A percentile compares a stretch with the other conserved stretches of the same genome.
Evolutionary conservation across 2,113 vertebrate species (phyloP).

Genomic region (Oryzias woworae): DNA sequence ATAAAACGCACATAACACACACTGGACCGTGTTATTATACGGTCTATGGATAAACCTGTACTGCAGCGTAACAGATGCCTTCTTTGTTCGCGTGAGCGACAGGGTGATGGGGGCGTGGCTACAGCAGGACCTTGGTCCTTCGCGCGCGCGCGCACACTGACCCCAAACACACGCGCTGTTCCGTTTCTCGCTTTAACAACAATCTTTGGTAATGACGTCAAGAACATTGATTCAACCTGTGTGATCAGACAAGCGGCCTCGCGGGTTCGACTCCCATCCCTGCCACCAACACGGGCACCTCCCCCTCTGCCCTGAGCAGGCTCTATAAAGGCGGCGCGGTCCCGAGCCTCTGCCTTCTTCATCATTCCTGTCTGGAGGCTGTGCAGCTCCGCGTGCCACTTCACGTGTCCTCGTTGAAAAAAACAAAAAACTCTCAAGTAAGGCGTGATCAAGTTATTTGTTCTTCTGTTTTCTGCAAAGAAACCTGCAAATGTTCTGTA

Average conservation of each 20-base stretch:
- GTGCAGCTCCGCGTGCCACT: background rate
- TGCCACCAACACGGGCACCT: conserved; percentile 47
- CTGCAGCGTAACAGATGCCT: conserved; percentile 30
- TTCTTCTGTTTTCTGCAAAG: no score
- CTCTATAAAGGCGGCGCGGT: conserved; percentile 60
- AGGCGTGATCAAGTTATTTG: conserved; percentile 1
- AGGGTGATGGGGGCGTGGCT: background rate
- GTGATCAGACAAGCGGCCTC: conserved; percentile 56
- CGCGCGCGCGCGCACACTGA: background rate
- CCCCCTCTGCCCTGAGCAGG: conserved; percentile 6
- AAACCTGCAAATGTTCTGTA: no score
- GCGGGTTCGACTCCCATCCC: conserved; percentile 56
- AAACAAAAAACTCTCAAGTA: conserved; percentile 50
- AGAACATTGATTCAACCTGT: conserved; percentile 10
- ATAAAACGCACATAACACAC: no score
- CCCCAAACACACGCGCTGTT: conserved; percentile 10
- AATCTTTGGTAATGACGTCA: background rate
- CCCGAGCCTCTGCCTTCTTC: conserved; percentile 19
- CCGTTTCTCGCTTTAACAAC: conserved; percentile 7
- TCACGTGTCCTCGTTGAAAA: conserved; percentile 9
- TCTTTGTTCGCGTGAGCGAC: background rate
- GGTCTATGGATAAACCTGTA: conserved; percentile 36
- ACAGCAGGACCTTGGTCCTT: background rate
- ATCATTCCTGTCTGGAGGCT: conserved; percentile 11
- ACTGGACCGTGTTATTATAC: no score